phyloP scores from a whole-genome alignment of 2,113 vertebrate species.

The Saguinus imperator region DNA sequence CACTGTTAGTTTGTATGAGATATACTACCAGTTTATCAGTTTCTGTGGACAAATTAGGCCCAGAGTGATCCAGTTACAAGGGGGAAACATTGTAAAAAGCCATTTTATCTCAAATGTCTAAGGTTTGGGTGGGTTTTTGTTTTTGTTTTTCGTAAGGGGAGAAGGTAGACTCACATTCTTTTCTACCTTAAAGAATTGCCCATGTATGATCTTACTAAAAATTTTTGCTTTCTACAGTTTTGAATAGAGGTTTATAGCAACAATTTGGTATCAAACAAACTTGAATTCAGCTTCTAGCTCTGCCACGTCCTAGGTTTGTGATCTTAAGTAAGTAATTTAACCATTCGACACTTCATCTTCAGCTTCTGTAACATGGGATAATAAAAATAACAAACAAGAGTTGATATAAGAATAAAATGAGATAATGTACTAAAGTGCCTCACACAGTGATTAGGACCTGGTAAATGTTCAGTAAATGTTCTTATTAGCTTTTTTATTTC shows the following conservation, averaged over 20 bases:
- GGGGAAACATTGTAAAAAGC: background rate
- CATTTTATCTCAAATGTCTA: background rate
- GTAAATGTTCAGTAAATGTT: background rate
- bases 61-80: background rate
- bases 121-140: background rate
- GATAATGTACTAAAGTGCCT: background rate
- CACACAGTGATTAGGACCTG: background rate
- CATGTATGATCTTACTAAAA: background rate
- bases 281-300: background rate
- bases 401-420: constrained; percentile 9
- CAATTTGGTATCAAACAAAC: background rate
- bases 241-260: constrained; percentile 8
- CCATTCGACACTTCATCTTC: background rate
- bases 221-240: constrained; percentile 3
- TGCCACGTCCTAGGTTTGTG: constrained; percentile 23
- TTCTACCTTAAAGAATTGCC: background rate
- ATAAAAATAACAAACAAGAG: constrained; percentile 29
- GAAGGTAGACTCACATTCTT: background rate
- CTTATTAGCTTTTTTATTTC: background rate
- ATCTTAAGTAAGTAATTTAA: constrained; percentile 14
- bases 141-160: background rate
- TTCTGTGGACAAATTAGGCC: background rate
- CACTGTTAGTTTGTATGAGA: background rate
- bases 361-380: background rate
- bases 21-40: background rate